These are phyloP conservation scores for Fulica atra DNA, from an alignment of 2,113 vertebrate genomes.

Conservation along the genomic window DNA sequence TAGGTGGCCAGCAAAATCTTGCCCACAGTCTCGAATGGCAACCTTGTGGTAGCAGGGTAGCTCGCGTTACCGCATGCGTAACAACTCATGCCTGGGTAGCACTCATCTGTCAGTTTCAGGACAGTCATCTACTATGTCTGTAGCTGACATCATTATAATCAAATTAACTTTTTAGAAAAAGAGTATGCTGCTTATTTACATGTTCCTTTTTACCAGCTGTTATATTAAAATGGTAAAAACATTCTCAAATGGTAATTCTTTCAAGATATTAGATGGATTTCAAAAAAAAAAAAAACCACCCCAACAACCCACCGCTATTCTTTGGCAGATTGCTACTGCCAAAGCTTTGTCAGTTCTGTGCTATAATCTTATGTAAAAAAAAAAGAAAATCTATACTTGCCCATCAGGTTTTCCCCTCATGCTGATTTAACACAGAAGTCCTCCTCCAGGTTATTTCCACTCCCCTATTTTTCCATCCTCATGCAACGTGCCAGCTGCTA, in stretches of 20 bases:
- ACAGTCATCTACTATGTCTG: neutral
- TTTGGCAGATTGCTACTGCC: neutral
- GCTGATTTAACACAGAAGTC: neutral
- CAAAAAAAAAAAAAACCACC: neutral
- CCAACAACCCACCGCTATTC: neutral
- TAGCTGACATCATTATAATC: neutral
- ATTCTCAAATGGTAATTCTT: neutral
- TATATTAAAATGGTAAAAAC: neutral
- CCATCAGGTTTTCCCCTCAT: neutral
- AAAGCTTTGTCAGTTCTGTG: neutral
- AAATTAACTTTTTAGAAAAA: neutral
- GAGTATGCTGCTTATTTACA: neutral
- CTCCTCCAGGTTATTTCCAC: neutral
- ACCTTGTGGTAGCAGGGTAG: neutral
- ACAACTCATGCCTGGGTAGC: neutral
- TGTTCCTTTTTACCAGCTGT: neutral
- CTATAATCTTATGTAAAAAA: neutral
- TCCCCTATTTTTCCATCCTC: neutral
- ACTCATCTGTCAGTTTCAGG: neutral
- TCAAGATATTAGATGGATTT: neutral
- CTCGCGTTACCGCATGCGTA: neutral
- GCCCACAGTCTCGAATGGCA: accelerated
- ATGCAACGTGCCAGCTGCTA: neutral
- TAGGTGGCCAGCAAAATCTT: neutral
- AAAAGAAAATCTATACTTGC: neutral